A percentile compares a stretch with the other conserved stretches of the same genome.
phyloP scores from a whole-genome alignment of 2,888 invertebrate species.

The Amorpha juglandis region DNA sequence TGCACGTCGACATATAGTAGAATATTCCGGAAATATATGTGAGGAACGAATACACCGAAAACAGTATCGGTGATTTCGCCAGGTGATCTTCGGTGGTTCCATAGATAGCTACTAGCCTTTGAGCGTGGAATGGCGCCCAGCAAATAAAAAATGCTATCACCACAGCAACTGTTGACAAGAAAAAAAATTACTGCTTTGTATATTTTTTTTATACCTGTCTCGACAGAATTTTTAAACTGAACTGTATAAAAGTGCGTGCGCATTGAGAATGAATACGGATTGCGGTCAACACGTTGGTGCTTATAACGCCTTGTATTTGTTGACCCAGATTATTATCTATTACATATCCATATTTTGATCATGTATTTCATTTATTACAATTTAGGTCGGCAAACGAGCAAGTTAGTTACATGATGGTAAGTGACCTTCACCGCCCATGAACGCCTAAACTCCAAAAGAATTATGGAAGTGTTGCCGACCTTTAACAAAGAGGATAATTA shows the following conservation, averaged over 20 bases:
- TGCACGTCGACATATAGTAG: slow-evolving; percentile 95
- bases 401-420: too few species aligned
- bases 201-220: too few species aligned
- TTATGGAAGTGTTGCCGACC: too few species aligned
- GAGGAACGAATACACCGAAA: slow-evolving; percentile 86
- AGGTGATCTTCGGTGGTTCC: slow-evolving; percentile 78
- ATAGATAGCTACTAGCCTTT: slow-evolving; percentile 92
- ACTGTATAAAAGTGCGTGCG: neutral
- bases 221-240: neutral
- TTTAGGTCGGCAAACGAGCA: too few species aligned
- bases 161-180: slow-evolving; percentile 88
- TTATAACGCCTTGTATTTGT: too few species aligned
- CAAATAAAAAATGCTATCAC: slow-evolving; percentile 96
- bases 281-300: neutral
- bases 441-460: too few species aligned
- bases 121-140: slow-evolving; percentile 97
- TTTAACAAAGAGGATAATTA: too few species aligned
- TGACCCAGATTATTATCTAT: too few species aligned
- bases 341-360: too few species aligned
- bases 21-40: slow-evolving; percentile 94
- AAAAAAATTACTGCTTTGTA: slow-evolving; percentile 6
- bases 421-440: too few species aligned
- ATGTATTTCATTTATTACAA: too few species aligned
- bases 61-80: slow-evolving; percentile 72
- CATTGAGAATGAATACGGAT: neutral